phyloP scores from a whole-genome alignment of 1,140 invertebrate genomes.

The Tigriopus japonicus region DNA sequence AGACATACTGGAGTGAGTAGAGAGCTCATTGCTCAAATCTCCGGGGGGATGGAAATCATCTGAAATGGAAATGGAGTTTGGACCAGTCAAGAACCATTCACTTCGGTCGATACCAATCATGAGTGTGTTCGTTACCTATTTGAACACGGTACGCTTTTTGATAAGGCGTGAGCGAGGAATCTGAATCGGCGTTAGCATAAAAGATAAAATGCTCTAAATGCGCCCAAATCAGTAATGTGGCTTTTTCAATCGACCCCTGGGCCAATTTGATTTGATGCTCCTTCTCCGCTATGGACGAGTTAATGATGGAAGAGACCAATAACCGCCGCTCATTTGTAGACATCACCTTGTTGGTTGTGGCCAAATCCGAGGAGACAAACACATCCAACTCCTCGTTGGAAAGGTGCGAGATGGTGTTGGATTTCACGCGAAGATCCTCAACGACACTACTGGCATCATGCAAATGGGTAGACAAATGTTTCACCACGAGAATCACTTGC shows the following conservation, averaged over 20 bases:
- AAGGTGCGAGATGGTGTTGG: neutral
- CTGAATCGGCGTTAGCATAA: neutral
- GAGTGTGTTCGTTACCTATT: neutral
- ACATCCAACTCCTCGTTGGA: neutral
- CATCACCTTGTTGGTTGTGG: neutral
- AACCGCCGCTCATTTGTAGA: neutral
- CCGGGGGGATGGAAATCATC: neutral
- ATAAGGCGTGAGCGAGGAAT: neutral
- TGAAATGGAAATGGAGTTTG: neutral
- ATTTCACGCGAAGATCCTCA: neutral
- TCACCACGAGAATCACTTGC: neutral
- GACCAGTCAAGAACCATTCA: neutral
- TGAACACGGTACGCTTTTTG: neutral
- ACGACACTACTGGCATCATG: neutral
- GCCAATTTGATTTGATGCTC: conserved; percentile 2
- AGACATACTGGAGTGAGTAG: neutral
- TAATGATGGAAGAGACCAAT: neutral
- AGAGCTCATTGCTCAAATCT: neutral
- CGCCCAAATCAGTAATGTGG: conserved; percentile 2
- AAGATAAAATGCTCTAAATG: conserved; percentile 12
- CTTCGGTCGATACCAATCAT: neutral
- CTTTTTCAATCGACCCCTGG: neutral
- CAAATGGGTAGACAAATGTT: neutral
- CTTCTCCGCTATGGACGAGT: neutral
- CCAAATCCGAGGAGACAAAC: neutral